These are phyloP conservation scores for Lepidonotus clava DNA, from an alignment of 2,888 invertebrate species.

Conservation along the genomic window DNA sequence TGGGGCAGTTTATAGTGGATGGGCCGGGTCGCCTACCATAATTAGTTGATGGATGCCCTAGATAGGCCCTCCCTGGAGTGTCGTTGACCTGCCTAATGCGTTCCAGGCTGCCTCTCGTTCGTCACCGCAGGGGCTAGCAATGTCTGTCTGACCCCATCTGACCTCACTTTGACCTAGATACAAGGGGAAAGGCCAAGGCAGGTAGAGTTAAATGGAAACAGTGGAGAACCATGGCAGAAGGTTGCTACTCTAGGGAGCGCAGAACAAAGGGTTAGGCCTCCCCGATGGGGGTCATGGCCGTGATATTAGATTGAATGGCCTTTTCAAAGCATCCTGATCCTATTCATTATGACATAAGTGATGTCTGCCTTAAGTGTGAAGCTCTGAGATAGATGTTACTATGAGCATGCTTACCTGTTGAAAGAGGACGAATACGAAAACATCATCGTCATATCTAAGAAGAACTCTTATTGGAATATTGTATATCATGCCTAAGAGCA, in stretches of 20 bases:
- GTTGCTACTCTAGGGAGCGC: too few relatives aligned
- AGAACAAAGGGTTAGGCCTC: background rate
- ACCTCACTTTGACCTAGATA: background rate
- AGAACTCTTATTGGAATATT: too few relatives aligned
- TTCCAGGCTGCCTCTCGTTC: background rate
- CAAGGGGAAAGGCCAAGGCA: background rate
- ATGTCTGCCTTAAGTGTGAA: too few relatives aligned
- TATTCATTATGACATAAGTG: constrained; percentile 33
- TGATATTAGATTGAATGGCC: background rate
- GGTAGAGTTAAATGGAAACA: background rate
- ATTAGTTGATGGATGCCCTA: constrained; percentile 51
- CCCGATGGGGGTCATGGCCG: background rate
- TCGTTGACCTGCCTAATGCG: constrained; percentile 36
- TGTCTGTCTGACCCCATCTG: constrained; percentile 9
- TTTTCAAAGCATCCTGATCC: background rate
- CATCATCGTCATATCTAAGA: too few relatives aligned
- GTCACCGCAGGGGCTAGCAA: constrained; percentile 22
- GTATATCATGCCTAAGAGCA: too few relatives aligned
- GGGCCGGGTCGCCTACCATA: constrained; percentile 2
- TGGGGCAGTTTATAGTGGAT: constrained; percentile 25
- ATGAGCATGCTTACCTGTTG: too few relatives aligned
- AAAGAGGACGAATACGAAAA: too few relatives aligned
- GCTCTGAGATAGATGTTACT: too few relatives aligned
- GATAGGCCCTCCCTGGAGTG: constrained; percentile 36
- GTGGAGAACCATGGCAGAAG: too few relatives aligned